Evolutionary conservation across 2,113 vertebrate species (phyloP), one percentile per base, ranked within the genome.

Genomic region (Anseranas semipalmata): DNA sequence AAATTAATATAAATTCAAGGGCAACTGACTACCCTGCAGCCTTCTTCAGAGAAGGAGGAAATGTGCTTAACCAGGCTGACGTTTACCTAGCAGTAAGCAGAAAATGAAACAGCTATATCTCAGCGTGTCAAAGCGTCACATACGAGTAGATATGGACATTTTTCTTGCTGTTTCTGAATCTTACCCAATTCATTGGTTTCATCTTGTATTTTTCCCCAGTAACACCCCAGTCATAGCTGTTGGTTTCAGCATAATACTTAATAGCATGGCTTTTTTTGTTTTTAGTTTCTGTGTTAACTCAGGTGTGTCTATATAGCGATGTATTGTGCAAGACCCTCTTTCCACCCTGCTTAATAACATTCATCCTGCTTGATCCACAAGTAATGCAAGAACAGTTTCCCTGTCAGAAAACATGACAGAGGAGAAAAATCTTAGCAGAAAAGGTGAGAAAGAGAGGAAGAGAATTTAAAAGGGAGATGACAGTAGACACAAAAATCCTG

Each of bases 391-490:
- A 96, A 21, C 41, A 83, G 63, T 30, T 91, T 85, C 25, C 21
- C 81, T 75, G 41, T 85, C 91, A 89, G 59, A 85, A 95, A 83
- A 87, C 28, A 71, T 33, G 74, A 82, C 62, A 73, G 55, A 8
- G 72, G 33, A 87, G 32, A 76, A 60, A 91, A 58, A 73, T 10
- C 82, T 58, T 37, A 65, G 21, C 25, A 77, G n/a, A 66, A 68
- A 85, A 60, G 13, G 27, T 90, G 28, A 53, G 72, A 60, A 41
- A 66, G 32, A 63, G 22, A 50, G 63, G 53, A 68, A 55, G 48
- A 63, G 15, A 52, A 56, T 87, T 85, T 94, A n/a, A 89, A 77
- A 84, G 41, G 62, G 24, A 94, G 92, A 91, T 82, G 84, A 72
- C 30, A 1, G 1, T 4, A 87, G 84, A 81, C 66, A 68, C 0